Base-by-base conservation (phyloP, 2,888 invertebrate species). In the Homarus gammarus region DNA sequence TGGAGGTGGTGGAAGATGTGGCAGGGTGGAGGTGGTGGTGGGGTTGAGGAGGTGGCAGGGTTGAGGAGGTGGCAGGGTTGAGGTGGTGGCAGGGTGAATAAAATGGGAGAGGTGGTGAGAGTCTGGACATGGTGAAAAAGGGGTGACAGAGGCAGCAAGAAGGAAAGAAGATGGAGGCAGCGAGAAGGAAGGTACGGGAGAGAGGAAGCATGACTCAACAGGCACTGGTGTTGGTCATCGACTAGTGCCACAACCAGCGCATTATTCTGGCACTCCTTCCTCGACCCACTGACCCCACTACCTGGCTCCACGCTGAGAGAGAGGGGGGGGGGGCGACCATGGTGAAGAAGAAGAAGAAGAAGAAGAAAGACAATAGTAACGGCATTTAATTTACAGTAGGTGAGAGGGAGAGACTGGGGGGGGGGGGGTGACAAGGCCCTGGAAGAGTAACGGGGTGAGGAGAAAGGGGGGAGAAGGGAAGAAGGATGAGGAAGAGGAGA, bases 31-130 rank as follows among this genome's bases (percentile, higher is more conserved):
- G 51, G 44, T 0, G 61, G 3, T n/a, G 36, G 22, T 22, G 6
- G 79, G 18, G 18, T 31, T 8, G 56, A 15, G 36, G 18, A n/a
- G n/a, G n/a, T n/a, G n/a, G n/a, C n/a, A n/a, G n/a, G n/a, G 61
- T 27, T 61, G 79, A n/a, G 79, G 15, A 31, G 36, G 56, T 22
- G 36, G 49, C n/a, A 31, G 22, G 79, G 61, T 27, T 61, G 79
- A n/a, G 79, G 15, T 31, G 36, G 56, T 44, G 1, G 44, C 1
- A 49, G 1, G 36, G 73, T 12, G 31, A n/a, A 0, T 2, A 38
- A 15, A 18, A 73, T 8, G 15, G 18, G 18, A n/a, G n/a, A 12
- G 40, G 40, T 6, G 73, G 36, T 5, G 36, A 36, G 15, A 31
- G 31, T 2, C 2, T n/a, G 27, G 18, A 56, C 10, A 56, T 15